Base-by-base conservation (phyloP, 1,140 invertebrate species). In the Psilanteris sp. region DNA sequence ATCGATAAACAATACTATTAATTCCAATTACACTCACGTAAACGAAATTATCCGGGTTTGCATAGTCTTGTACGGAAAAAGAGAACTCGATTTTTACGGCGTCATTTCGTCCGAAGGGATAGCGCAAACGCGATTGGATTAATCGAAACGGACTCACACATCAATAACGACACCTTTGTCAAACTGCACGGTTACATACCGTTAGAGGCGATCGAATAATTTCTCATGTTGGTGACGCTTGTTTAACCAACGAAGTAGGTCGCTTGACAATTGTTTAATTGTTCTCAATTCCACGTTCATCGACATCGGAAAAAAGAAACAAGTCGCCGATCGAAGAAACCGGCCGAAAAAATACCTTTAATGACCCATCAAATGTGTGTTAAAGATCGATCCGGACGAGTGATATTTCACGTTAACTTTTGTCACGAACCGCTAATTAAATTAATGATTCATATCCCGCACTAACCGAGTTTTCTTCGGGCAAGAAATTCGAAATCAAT, bases 221-320 rank as follows among this genome's bases (percentile, higher is more conserved):
- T 64, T 57, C 10, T 24, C 27, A 68, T 39, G 61, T 48, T 9
- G 6, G 10, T 46, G 43, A 43, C 18, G 57, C 48, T 78, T 44
- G 14, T 61, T 64, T 59, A 36, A 57, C 43, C 32, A 44, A 13
- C 22, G 11, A 83, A 79, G 79, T 82, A 70, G 78, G 79, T 79
- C 82, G 48, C 24, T 57, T 50, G 78, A 83, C 79, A 81, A 82
- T 81, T 82, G 67, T 82, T 82, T 83, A 82, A 83, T 83, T 83
- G 78, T 82, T 76, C 76, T 43, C 59, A 16, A 27, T 34, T 5
- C 29, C 24, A n/a, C 46, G 34, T 26, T 13, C 31, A 46, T 26
- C 29, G 43, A 7, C 26, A 10, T 1, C 32, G 52, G 6, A 16
- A 4, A 8, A 34, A 44, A 11, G 16, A 29, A 31, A 18, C 11